A percentile compares a stretch with the other conserved stretches of the same genome.
phyloP scores from a whole-genome alignment of 2,888 invertebrate species.

The Plagiodera versicolora region DNA sequence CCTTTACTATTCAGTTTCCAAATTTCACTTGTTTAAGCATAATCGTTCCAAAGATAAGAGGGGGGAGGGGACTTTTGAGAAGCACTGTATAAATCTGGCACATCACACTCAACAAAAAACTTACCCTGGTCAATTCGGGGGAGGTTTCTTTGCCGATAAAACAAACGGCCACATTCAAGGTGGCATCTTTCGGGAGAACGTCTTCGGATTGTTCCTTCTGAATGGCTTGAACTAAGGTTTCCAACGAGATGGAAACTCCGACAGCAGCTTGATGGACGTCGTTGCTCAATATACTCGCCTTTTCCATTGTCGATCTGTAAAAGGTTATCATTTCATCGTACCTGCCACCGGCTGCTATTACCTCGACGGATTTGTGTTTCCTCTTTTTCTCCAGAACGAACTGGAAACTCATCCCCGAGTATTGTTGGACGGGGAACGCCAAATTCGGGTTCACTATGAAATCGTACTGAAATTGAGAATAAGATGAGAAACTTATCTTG shows the following conservation, averaged over 20 bases:
- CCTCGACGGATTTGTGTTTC: slow-evolving; percentile 62
- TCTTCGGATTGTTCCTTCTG: slow-evolving; percentile 59
- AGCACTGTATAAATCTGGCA: too few relatives aligned
- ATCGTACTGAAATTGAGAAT: slow-evolving; percentile 58
- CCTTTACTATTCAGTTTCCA: too few relatives aligned
- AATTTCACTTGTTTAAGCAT: too few relatives aligned
- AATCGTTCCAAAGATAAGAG: too few relatives aligned
- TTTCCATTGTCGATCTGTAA: slow-evolving; percentile 61
- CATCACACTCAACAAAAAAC: slow-evolving; percentile 15
- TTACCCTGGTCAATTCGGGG: slow-evolving; percentile 57
- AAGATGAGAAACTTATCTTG: too few relatives aligned
- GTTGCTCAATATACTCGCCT: slow-evolving; percentile 40
- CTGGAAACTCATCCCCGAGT: slow-evolving; percentile 71
- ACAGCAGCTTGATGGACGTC: slow-evolving; percentile 63
- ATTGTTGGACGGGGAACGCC: slow-evolving; percentile 64
- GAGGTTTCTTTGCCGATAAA: slow-evolving; percentile 65
- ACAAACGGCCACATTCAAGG: slow-evolving; percentile 69
- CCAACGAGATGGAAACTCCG: slow-evolving; percentile 81
- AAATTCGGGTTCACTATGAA: slow-evolving; percentile 63
- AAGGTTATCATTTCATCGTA: slow-evolving; percentile 81
- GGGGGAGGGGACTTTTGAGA: too few relatives aligned
- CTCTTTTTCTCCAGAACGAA: slow-evolving; percentile 62
- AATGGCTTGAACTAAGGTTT: slow-evolving; percentile 71
- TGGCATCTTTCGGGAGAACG: slow-evolving; percentile 31
- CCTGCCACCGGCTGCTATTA: slow-evolving; percentile 87